These are phyloP conservation scores for Margaritifera margaritifera DNA, from an alignment of 2,888 invertebrate species.

Conservation along the genomic window DNA sequence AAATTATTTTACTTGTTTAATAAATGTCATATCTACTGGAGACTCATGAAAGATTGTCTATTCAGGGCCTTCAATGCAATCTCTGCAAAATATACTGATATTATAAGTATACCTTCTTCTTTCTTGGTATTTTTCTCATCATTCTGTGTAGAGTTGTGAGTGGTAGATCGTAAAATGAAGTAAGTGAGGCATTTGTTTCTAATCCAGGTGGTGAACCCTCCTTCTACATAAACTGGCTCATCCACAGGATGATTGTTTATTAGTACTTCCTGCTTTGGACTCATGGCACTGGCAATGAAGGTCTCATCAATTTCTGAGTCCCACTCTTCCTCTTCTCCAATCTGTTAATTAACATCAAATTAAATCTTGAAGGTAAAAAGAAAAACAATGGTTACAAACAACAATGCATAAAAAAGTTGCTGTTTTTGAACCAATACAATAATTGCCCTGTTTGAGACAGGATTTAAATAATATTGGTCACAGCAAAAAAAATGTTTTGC, in stretches of 20 bases:
- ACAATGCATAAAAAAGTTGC: neutral
- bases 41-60: too few relatives aligned
- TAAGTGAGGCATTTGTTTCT: slow-evolving; percentile 84
- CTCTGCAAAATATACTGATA: too few relatives aligned
- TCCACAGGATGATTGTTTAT: slow-evolving; percentile 78
- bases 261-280: slow-evolving; percentile 82
- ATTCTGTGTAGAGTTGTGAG: slow-evolving; percentile 56
- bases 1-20: too few relatives aligned
- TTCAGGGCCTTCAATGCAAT: too few relatives aligned
- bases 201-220: slow-evolving; percentile 87
- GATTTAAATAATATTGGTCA: too few relatives aligned
- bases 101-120: too few relatives aligned
- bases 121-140: too few relatives aligned
- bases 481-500: neutral
- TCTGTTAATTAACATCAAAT: slow-evolving; percentile 72
- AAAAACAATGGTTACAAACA: neutral
- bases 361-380: neutral
- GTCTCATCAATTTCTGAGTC: slow-evolving; percentile 82
- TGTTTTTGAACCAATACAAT: too few relatives aligned
- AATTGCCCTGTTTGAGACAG: too few relatives aligned
- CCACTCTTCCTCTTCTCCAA: slow-evolving; percentile 82
- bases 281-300: slow-evolving; percentile 93
- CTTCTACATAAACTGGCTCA: slow-evolving; percentile 86
- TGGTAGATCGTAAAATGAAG: slow-evolving; percentile 85
- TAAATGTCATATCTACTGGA: too few relatives aligned